A percentile compares a stretch with the other conserved stretches of the same genome.
Conservation (phyloP, 2,888 invertebrate species). For the Spialia ferax region DNA sequence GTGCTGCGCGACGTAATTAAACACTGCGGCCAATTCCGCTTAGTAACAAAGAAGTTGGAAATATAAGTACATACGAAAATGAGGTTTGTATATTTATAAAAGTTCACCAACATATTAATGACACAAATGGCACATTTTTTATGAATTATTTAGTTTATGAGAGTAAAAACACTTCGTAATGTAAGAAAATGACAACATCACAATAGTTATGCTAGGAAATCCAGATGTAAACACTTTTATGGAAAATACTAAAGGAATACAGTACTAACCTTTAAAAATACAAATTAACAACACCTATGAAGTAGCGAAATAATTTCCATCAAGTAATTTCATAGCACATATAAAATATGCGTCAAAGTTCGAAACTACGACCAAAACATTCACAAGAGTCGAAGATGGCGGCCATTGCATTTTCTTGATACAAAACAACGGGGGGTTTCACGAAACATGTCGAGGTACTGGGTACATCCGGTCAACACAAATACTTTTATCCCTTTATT, state of each 20-base stretch:
- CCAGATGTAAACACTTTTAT: constrained; percentile 92
- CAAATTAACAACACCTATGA: constrained; percentile 70
- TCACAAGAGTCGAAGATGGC: constrained; percentile 94
- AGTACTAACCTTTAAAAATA: constrained; percentile 73
- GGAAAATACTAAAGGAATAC: constrained; percentile 66
- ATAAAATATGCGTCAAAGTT: constrained; percentile 77
- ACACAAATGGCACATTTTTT: constrained; percentile 52
- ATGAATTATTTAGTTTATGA: constrained; percentile 42
- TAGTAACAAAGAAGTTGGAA: constrained; percentile 77
- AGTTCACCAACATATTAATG: constrained; percentile 54
- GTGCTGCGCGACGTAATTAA: constrained; percentile 44
- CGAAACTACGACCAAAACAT: constrained; percentile 90
- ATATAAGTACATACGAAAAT: constrained; percentile 76
- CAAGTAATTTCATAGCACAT: constrained; percentile 81
- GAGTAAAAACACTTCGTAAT: constrained; percentile 65
- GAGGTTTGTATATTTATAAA: constrained; percentile 76
- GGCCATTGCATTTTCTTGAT: constrained; percentile 94
- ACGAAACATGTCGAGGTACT: constrained; percentile 77
- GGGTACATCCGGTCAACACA: constrained; percentile 70
- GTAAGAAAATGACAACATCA: constrained; percentile 82
- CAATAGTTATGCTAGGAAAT: constrained; percentile 86
- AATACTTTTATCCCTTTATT: neutral
- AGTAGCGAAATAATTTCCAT: constrained; percentile 75
- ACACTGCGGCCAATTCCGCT: constrained; percentile 55
- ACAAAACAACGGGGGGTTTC: constrained; percentile 89